Evolutionary conservation across 2,888 invertebrate species (phyloP), one percentile per base, ranked within the genome.

Genomic region (Psococerastis gibbosa): DNA sequence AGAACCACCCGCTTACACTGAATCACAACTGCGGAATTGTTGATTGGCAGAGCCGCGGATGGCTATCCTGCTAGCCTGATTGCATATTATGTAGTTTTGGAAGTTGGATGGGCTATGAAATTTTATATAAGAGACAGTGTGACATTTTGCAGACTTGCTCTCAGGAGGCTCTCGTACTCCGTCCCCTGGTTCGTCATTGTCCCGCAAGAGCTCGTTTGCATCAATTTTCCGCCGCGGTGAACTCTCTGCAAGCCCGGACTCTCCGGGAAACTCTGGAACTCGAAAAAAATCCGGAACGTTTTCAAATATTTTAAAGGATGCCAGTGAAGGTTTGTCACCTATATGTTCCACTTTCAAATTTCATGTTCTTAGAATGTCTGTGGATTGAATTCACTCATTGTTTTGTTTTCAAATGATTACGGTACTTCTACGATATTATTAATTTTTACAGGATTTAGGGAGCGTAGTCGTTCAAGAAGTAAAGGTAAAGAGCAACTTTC

Each of bases 121-220:
- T 35, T 34, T 51, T 16, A 23, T 53, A 41, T 50, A 54, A 48
- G 54, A 56, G 38, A 47, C 49, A 8, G 46, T 54, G 35, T 53
- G 56, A 47, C 57, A 57, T 48, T 6, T 20, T 38, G 6, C 38
- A 38, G 38, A 38, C n/a, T 20, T 38, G 9, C 9, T 22, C n/a
- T 38, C 38, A 54, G 61, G 61, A 23, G n/a, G n/a, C n/a, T 64
- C 63, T 3, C 54, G 63, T 46, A 68, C 69, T 8, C 82, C 83
- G 1, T 83, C 84, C 2, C 82, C 83, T 1, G 67, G 70, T 1
- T 70, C 71, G 0, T 68, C 71, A 0, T 67, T 73, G 1, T 82
- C 83, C 0, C 68, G 84, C 32, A 81, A 82, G 58, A 82, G 79
- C 52, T 84, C 83, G 23, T 82, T 84, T 56, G 77, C 80, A 46